A percentile compares a stretch with the other conserved stretches of the same genome.
These are phyloP conservation scores for Drosophila nannoptera DNA, from an alignment of 1,140 invertebrate genomes.

Conservation along the genomic window DNA sequence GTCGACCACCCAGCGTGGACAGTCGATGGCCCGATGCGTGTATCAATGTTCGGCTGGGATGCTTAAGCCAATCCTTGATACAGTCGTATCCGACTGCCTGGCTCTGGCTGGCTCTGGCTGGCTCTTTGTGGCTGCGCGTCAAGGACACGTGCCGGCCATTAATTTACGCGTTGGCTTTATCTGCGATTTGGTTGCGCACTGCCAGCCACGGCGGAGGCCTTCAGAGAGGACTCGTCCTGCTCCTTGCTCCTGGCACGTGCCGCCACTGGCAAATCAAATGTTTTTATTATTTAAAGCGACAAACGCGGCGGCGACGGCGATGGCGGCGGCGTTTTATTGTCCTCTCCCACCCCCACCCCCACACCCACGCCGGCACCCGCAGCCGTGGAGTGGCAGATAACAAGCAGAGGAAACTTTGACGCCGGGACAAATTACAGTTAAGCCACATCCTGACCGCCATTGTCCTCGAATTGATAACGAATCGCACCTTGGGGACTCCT, in stretches of 20 bases:
- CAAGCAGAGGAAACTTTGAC: conserved; percentile 24
- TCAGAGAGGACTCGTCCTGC: neutral
- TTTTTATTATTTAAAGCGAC: conserved; percentile 78
- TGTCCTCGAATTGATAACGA: conserved; percentile 72
- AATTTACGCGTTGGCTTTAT: conserved; percentile 73
- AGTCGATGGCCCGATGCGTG: conserved; percentile 8
- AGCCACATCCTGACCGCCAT: conserved; percentile 71
- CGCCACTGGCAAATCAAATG: conserved; percentile 74
- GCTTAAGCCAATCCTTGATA: conserved; percentile 9
- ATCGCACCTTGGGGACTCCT: conserved; percentile 68
- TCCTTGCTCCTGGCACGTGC: conserved; percentile 59
- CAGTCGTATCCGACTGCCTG: neutral
- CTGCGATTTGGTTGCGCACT: conserved; percentile 65
- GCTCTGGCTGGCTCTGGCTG: neutral
- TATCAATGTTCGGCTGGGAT: conserved; percentile 7
- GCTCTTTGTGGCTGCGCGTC: conserved; percentile 28
- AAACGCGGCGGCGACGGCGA: conserved; percentile 34
- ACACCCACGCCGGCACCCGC: too few relatives aligned
- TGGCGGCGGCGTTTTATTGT: conserved; percentile 62
- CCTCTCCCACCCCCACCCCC: conserved; percentile 6
- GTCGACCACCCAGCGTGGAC: conserved; percentile 60
- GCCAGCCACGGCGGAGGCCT: conserved; percentile 26
- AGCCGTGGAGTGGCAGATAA: conserved; percentile 41
- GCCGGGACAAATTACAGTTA: conserved; percentile 70
- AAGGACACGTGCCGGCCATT: conserved; percentile 68